These are phyloP conservation scores for Proctacanthus coquilletti DNA, from an alignment of 1,140 invertebrate genomes.

Conservation along the genomic window DNA sequence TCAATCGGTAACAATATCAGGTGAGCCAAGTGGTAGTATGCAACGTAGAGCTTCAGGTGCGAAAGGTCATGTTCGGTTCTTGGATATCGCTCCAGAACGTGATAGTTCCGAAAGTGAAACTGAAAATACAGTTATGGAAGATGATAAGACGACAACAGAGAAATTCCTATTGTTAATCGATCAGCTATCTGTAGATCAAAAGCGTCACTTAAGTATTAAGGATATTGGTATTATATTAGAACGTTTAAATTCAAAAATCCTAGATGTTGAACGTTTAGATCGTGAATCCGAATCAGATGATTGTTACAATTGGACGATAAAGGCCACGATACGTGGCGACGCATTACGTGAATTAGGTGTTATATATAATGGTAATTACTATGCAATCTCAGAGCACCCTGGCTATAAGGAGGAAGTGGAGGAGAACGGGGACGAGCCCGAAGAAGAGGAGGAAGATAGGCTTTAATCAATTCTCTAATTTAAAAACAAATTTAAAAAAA, in stretches of 20 bases:
- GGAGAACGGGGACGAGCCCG: constrained; percentile 61
- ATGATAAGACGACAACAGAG: constrained; percentile 72
- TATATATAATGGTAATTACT: constrained; percentile 90
- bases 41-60: constrained; percentile 36
- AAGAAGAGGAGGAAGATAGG: constrained; percentile 64
- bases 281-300: constrained; percentile 80
- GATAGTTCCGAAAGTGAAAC: constrained; percentile 84
- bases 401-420: constrained; percentile 78
- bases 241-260: constrained; percentile 76
- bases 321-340: constrained; percentile 80
- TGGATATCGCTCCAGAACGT: constrained; percentile 53
- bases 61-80: constrained; percentile 54
- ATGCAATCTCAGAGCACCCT: constrained; percentile 85
- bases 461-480: constrained; percentile 43
- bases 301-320: constrained; percentile 89
- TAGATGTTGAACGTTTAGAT: constrained; percentile 82
- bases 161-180: constrained; percentile 86
- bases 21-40: constrained; percentile 35
- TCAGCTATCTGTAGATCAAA: constrained; percentile 79
- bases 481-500: constrained; percentile 6
- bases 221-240: constrained; percentile 91
- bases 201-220: constrained; percentile 79
- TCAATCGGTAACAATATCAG: constrained; percentile 34
- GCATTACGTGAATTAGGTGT: constrained; percentile 77
- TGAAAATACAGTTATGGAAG: constrained; percentile 80